These are phyloP conservation scores for Bostrychus sinensis DNA, from an alignment of 2,113 vertebrate genomes.

Conservation along the genomic window DNA sequence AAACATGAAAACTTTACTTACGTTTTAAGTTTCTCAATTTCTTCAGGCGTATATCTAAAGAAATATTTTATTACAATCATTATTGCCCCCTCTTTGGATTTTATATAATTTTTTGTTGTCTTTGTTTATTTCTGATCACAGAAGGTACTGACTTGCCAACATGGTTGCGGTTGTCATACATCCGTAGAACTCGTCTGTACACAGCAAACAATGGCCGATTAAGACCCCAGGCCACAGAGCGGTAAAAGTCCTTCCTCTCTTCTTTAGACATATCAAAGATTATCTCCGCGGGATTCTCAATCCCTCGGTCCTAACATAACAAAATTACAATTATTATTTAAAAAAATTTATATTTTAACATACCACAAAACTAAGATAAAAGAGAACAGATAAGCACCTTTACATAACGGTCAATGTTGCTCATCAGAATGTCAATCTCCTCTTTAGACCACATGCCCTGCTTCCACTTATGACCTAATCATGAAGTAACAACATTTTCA, in stretches of 20 bases:
- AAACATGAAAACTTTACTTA: slow-evolving; percentile 77
- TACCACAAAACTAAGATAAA: not conserved
- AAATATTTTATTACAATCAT: not conserved
- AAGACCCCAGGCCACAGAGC: slow-evolving; percentile 94
- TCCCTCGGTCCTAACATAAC: slow-evolving; percentile 87
- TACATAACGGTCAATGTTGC: slow-evolving; percentile 94
- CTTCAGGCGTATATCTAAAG: slow-evolving; percentile 90
- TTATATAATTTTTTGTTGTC: rapidly evolving
- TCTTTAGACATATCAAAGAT: slow-evolving; percentile 99
- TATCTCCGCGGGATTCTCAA: slow-evolving; percentile 96
- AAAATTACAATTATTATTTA: slow-evolving; percentile 8
- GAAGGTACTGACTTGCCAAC: slow-evolving; percentile 92
- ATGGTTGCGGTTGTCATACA: slow-evolving; percentile 99
- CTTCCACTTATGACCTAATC: slow-evolving; percentile 96
- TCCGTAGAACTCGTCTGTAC: slow-evolving; percentile 95
- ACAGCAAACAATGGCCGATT: slow-evolving; percentile 98
- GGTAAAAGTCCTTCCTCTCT: slow-evolving; percentile 98
- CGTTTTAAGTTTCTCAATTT: slow-evolving; percentile 96
- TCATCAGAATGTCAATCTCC: slow-evolving; percentile 97
- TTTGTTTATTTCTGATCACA: rapidly evolving
- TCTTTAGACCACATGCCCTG: slow-evolving; percentile 99
- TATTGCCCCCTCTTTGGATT: not conserved
- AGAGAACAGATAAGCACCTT: slow-evolving; percentile 83
- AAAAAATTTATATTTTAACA: not conserved
- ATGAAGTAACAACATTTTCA: slow-evolving; percentile 11